Conservation (phyloP, 2,797 vertebrate genomes). For the Muscicapa comitata region DNA sequence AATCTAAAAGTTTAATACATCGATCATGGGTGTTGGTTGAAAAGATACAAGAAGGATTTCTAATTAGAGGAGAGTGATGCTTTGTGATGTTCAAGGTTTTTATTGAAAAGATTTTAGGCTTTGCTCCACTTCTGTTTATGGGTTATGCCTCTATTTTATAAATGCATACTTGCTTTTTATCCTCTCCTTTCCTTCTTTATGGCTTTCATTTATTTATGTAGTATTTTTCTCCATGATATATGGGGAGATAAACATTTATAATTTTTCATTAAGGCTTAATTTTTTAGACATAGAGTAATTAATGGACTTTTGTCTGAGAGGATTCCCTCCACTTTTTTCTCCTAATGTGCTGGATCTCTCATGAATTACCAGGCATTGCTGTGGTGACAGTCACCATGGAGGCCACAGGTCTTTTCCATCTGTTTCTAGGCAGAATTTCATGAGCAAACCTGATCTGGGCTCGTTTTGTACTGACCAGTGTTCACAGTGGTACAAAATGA, state of each 20-base stretch:
- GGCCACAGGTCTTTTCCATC: not conserved
- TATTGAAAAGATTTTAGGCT: not conserved
- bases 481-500: not conserved
- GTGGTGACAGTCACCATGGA: not conserved
- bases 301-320: accelerated
- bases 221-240: not conserved
- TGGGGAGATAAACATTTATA: not conserved
- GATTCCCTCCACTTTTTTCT: not conserved
- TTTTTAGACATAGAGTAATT: not conserved
- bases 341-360: not conserved
- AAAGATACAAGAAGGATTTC: not conserved
- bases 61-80: not conserved
- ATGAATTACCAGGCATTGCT: not conserved
- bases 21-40: not conserved
- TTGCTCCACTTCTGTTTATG: not conserved
- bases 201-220: not conserved
- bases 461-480: not conserved
- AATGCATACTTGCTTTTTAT: not conserved
- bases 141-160: not conserved
- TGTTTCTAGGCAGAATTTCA: not conserved
- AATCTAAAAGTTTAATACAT: not conserved
- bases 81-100: not conserved
- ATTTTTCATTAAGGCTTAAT: not conserved
- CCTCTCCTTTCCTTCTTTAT: not conserved
- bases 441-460: not conserved